Evolutionary conservation across 2,888 invertebrate species (phyloP).

Genomic region (Hypomecis atomaria): DNA sequence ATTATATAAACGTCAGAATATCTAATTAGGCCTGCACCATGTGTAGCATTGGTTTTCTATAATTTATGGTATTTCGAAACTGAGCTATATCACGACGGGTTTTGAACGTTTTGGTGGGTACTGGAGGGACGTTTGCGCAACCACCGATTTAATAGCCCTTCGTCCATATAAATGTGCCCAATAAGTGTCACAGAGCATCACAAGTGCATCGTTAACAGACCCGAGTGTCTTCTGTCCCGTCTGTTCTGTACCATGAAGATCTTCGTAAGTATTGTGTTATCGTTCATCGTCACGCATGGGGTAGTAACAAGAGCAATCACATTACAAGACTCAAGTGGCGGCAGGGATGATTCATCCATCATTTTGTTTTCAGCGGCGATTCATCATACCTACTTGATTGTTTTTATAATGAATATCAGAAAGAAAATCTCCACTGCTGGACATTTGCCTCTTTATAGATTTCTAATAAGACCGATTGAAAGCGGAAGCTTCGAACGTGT

Average conservation of each 20-base stretch:
- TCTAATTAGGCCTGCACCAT: conserved; percentile 24
- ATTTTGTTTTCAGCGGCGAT: too few relatives aligned
- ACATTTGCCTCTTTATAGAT: too few relatives aligned
- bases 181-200: conserved; percentile 41
- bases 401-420: too few relatives aligned
- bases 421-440: too few relatives aligned
- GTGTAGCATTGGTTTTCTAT: conserved; percentile 34
- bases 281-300: neutral
- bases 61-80: conserved; percentile 38
- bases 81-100: conserved; percentile 34
- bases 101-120: conserved; percentile 31
- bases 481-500: too few relatives aligned
- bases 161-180: conserved; percentile 54
- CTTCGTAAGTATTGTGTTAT: conserved; percentile 57
- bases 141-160: conserved; percentile 45
- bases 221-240: conserved; percentile 33
- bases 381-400: too few relatives aligned
- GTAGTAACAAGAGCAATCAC: neutral
- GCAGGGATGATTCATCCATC: too few relatives aligned
- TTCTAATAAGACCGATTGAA: too few relatives aligned
- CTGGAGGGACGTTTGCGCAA: conserved; percentile 51
- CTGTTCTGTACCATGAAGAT: conserved; percentile 56
- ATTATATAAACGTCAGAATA: conserved; percentile 3
- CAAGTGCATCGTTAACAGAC: conserved; percentile 35
- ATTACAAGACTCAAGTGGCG: neutral